Evolutionary conservation across 2,888 invertebrate genomes (phyloP).

Genomic region (Chloroclystis v-ata): DNA sequence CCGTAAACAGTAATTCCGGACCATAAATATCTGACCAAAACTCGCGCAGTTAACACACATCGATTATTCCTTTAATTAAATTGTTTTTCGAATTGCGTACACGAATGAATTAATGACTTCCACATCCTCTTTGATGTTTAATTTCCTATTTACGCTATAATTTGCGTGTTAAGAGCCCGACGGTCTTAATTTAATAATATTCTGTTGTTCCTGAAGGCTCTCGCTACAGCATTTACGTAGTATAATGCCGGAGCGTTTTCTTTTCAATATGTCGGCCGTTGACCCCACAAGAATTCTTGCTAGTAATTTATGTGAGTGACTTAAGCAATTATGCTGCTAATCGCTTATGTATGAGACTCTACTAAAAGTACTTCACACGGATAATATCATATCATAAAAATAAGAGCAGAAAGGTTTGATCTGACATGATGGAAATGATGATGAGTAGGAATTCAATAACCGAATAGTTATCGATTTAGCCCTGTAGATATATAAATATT

Average conservation of each 20-base stretch:
- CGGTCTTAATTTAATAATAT: conserved; percentile 6
- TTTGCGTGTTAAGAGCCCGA: background rate
- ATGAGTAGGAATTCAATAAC: too few relatives aligned
- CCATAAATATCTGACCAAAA: too few relatives aligned
- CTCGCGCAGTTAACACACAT: too few relatives aligned
- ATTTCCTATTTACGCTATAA: conserved; percentile 3
- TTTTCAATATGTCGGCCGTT: conserved; percentile 22
- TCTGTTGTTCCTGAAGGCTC: conserved; percentile 1
- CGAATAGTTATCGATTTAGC: too few relatives aligned
- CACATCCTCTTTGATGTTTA: conserved; percentile 13
- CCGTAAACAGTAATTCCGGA: too few relatives aligned
- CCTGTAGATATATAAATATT: too few relatives aligned
- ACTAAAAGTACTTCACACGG: too few relatives aligned
- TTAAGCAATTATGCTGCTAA: background rate
- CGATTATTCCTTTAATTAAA: too few relatives aligned
- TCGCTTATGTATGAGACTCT: background rate
- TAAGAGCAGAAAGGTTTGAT: too few relatives aligned
- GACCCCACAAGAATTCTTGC: conserved; percentile 16
- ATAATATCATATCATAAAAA: too few relatives aligned
- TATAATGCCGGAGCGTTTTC: conserved; percentile 18
- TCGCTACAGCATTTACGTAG: background rate
- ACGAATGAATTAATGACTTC: conserved; percentile 3
- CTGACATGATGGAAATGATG: too few relatives aligned
- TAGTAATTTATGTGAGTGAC: conserved; percentile 1
- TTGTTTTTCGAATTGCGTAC: too few relatives aligned